Conservation (phyloP, 2,888 invertebrate genomes). For the Eupithecia insigniata region DNA sequence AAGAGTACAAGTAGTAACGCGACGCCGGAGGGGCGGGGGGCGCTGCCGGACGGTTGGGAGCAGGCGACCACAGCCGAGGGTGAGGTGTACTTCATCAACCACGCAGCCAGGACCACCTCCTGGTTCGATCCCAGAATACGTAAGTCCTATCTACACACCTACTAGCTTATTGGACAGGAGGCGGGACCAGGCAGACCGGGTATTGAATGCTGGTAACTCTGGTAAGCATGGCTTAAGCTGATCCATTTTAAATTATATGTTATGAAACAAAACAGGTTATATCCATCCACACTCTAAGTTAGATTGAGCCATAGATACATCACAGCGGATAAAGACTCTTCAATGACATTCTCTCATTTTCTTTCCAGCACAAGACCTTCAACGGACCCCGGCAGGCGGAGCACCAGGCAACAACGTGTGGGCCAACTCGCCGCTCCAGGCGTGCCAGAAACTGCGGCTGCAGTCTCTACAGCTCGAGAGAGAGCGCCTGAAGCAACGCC, state of each 20-base stretch:
- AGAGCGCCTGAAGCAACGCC: conserved; percentile 93
- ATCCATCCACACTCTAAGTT: background rate
- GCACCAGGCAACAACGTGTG: conserved; percentile 84
- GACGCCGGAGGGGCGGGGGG: conserved; percentile 86
- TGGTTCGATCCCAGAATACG: conserved; percentile 99
- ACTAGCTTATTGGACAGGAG: background rate
- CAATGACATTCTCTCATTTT: conserved; percentile 33
- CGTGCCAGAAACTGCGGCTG: conserved; percentile 89
- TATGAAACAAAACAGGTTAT: background rate
- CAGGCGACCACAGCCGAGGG: conserved; percentile 93
- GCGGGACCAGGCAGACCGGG: background rate
- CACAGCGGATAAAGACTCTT: background rate
- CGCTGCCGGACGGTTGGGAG: conserved; percentile 95
- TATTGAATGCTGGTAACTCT: background rate
- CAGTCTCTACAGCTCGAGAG: conserved; percentile 94
- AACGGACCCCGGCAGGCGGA: conserved; percentile 83
- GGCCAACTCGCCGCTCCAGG: conserved; percentile 85
- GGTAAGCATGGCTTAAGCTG: background rate
- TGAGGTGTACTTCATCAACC: conserved; percentile 95
- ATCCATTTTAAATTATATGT: background rate
- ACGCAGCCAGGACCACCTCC: conserved; percentile 96
- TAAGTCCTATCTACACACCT: conserved; percentile 83
- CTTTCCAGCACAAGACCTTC: conserved; percentile 82
- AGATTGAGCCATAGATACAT: background rate
- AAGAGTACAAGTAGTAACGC: conserved; percentile 83